Base-by-base conservation (phyloP, 1,140 invertebrate genomes). In the Drosophila busckii region DNA sequence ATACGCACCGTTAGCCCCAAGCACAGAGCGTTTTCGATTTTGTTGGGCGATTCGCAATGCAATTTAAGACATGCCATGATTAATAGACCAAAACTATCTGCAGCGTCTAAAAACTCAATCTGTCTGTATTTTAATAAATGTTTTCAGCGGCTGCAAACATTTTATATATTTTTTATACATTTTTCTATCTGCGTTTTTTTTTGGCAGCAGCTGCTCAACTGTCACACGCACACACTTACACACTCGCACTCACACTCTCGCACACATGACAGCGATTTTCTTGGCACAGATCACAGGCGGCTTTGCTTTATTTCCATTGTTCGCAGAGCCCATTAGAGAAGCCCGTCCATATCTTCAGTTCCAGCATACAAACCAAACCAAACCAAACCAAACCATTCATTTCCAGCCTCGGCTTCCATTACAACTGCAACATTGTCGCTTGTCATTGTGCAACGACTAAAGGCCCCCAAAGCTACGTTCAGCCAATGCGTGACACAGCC, bases 371-470 rank as follows among this genome's bases (percentile, higher is more conserved):
- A n/a, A n/a, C n/a, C n/a, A n/a, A n/a, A n/a, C n/a, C n/a, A n/a
- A n/a, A n/a, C n/a, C n/a, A n/a, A n/a, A n/a, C n/a, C n/a, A n/a
- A n/a, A n/a, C n/a, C n/a, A n/a, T 37, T 48, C 61, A 53, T 61
- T 49, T 35, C 44, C 26, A 50, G n/a, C n/a, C 35, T 29, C 35
- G 41, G 41, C 26, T 52, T 53, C 15, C 32, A 41, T 60, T 68
- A 52, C 48, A 67, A 16, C 37, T 70, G 66, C 67, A 70, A 64
- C 54, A 32, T 70, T 70, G 66, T 70, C 53, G 67, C 67, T 60
- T 70, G 67, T 70, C 60, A 70, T 52, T 59, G 59, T 46, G 58
- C 59, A 20, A 59, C 52, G 50, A 63, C 38, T 15, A 17, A 44
- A 29, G n/a, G n/a, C n/a, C n/a, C n/a, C n/a, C n/a, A n/a, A n/a